Percentiles rank a stretch among this genome's conserved stretches.
Evolutionary conservation across 2,888 invertebrate species (phyloP).

Genomic region (Drepanosiphum platanoidis): DNA sequence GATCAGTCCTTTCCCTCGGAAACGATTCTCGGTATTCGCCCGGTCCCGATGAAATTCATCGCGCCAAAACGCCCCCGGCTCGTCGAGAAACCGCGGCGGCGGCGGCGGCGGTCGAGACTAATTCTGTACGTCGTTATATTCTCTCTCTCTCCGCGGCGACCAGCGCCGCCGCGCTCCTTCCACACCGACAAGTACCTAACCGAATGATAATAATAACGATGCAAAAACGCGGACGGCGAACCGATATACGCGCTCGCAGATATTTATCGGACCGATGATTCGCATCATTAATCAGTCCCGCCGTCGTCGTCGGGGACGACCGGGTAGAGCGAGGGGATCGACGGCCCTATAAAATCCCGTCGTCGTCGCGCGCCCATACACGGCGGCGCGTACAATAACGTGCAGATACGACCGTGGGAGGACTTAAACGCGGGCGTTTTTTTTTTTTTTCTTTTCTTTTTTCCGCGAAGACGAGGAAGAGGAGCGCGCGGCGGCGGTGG

Average conservation of each 20-base stretch:
- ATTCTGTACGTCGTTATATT: too few relatives aligned
- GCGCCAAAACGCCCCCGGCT: too few relatives aligned
- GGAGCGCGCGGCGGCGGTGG: neutral
- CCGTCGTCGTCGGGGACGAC: neutral
- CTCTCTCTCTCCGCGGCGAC: neutral
- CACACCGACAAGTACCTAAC: neutral
- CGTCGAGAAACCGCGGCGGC: too few relatives aligned
- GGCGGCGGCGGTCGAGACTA: neutral
- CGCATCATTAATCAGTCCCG: constrained; percentile 36
- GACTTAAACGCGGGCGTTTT: constrained; percentile 9
- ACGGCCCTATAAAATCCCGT: neutral
- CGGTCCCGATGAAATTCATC: too few relatives aligned
- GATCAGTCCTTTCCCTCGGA: too few relatives aligned
- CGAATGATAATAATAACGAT: constrained; percentile 8
- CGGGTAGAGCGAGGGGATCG: neutral
- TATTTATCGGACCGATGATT: constrained; percentile 42
- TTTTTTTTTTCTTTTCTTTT: too few relatives aligned
- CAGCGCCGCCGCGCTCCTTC: too few relatives aligned
- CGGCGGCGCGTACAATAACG: neutral
- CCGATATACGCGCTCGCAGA: neutral
- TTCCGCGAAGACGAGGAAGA: neutral
- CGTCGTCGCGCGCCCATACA: neutral
- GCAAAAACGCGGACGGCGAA: constrained; percentile 8
- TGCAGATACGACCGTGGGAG: neutral
- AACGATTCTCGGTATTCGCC: too few relatives aligned